phyloP scores from a whole-genome alignment of 2,113 vertebrate genomes.

The Toxostoma redivivum region DNA sequence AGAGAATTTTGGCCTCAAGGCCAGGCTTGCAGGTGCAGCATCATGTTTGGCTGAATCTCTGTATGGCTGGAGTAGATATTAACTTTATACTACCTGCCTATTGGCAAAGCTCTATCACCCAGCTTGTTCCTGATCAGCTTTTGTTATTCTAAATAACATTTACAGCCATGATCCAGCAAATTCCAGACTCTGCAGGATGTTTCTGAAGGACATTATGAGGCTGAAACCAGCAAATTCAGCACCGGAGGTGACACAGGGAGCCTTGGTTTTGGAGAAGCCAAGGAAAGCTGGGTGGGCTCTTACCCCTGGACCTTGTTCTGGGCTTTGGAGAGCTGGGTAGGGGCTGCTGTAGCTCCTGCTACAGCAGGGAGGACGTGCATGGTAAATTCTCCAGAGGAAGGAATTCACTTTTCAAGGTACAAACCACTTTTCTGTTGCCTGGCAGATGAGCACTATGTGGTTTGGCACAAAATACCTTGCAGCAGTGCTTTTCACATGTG shows the following conservation, averaged over 20 bases:
- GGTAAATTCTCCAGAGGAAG: neutral
- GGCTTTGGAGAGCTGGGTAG: neutral
- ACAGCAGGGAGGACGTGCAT: neutral
- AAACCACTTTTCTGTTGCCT: neutral
- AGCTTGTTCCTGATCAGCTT: neutral
- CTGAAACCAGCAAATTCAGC: neutral
- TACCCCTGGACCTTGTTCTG: neutral
- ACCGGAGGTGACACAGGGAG: neutral
- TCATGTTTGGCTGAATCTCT: neutral
- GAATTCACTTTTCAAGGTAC: neutral
- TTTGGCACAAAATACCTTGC: slow-evolving; percentile 7
- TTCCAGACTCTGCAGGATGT: neutral
- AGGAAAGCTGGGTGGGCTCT: neutral
- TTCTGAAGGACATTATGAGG: neutral
- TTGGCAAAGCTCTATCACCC: neutral
- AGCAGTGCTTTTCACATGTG: neutral
- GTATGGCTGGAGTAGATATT: neutral
- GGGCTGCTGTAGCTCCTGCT: neutral
- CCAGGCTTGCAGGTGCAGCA: neutral
- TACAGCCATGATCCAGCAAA: neutral
- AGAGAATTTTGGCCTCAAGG: neutral
- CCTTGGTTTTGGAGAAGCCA: neutral
- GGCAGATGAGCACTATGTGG: neutral
- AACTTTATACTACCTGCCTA: neutral
- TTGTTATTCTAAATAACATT: neutral